Percentiles rank a stretch among this genome's conserved stretches.
Evolutionary conservation across 2,888 invertebrate species (phyloP).

Genomic region (Meiosimyza decipiens): DNA sequence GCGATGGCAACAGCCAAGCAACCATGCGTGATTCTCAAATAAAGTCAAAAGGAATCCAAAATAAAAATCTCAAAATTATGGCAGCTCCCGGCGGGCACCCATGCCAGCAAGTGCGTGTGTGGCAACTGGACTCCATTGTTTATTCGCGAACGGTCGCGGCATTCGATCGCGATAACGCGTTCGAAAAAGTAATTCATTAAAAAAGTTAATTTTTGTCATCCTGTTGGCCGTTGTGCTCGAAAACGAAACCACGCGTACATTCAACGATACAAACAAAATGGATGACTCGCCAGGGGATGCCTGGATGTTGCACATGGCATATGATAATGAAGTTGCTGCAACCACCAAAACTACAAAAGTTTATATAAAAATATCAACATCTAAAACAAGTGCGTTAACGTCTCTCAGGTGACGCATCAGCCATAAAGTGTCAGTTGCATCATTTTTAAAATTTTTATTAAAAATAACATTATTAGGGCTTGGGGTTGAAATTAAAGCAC

Average conservation of each 20-base stretch:
- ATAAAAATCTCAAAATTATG: constrained; percentile 23
- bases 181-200: constrained; percentile 41
- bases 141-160: constrained; percentile 3
- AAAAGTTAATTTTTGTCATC: constrained; percentile 43
- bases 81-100: constrained; percentile 6
- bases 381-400: too few relatives aligned
- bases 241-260: neutral
- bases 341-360: neutral
- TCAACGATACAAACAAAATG: constrained; percentile 2
- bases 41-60: constrained; percentile 18
- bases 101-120: constrained; percentile 13
- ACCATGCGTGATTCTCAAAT: constrained; percentile 3
- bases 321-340: constrained; percentile 23
- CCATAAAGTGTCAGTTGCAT: neutral
- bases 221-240: constrained; percentile 23
- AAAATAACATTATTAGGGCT: neutral
- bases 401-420: constrained; percentile 23
- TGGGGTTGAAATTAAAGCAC: neutral
- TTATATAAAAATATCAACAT: neutral
- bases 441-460: constrained; percentile 8
- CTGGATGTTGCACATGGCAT: constrained; percentile 1
- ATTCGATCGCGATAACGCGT: constrained; percentile 11
- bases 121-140: constrained; percentile 27
- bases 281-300: constrained; percentile 25
- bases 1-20: neutral